These are phyloP conservation scores for Trematomus bernacchii DNA, from an alignment of 2,797 vertebrate genomes.

Conservation along the genomic window DNA sequence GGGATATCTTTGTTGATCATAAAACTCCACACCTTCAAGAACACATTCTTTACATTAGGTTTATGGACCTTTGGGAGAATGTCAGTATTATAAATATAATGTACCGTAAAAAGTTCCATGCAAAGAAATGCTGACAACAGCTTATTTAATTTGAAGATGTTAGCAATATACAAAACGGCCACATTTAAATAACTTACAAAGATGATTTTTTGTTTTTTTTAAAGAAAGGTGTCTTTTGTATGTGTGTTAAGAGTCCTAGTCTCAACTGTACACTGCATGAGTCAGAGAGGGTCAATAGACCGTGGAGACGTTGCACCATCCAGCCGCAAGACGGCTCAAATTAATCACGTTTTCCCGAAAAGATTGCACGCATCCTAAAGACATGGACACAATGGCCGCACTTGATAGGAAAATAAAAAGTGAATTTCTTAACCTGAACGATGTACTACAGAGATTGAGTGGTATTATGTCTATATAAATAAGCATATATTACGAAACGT, in stretches of 20 bases:
- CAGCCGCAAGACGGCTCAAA: conserved; percentile 63
- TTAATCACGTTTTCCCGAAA: conserved; percentile 70
- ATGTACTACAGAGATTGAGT: not conserved
- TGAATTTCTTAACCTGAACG: conserved; percentile 12
- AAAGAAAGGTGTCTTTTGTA: not conserved
- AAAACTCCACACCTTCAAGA: conserved; percentile 34
- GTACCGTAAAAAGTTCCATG: not conserved
- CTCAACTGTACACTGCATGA: conserved; percentile 66
- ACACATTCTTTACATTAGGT: conserved; percentile 14
- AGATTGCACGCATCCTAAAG: conserved; percentile 69
- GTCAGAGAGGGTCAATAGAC: conserved; percentile 80
- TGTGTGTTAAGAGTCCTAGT: not conserved
- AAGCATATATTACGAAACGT: conserved; percentile 2
- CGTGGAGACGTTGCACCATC: conserved; percentile 75
- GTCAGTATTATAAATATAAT: conserved; percentile 3
- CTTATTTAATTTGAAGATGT: not conserved
- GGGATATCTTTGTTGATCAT: conserved; percentile 43
- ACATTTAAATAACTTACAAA: not conserved
- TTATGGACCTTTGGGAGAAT: conserved; percentile 6
- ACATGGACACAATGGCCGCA: conserved; percentile 24
- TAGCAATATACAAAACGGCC: not conserved
- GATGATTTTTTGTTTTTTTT: not conserved
- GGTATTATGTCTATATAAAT: not conserved
- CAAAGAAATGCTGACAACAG: not conserved
- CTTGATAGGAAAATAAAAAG: conserved; percentile 55